Base-by-base conservation (phyloP, 2,113 vertebrate genomes). In the Chaenogobius annularis region DNA sequence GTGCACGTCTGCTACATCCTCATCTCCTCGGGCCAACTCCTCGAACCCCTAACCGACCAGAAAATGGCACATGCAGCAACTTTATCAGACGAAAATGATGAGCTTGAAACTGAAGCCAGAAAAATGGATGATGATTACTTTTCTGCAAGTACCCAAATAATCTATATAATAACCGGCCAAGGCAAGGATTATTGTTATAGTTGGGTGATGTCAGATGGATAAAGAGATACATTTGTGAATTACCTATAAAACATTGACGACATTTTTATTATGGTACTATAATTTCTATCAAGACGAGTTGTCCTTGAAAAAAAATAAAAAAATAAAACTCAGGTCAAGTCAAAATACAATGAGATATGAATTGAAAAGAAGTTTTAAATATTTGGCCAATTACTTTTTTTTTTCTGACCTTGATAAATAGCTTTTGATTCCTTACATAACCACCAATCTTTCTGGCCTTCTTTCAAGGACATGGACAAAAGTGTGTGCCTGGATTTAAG, bases 1-100 rank as follows among this genome's bases (percentile, higher is more conserved):
- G 77, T 86, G 79, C 84, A 89, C 90, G 89, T 89, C 86, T 89
- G 83, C 86, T 77, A 75, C 73, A 83, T 90, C 88, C 77, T 77
- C 77, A 72, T 79, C 83, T 85, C 81, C 81, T 79, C 73, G 64
- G 78, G 78, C 85, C 82, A 84, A 77, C 73, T 82, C 74, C 74
- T 85, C 62, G 61, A 82, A 82, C 83, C 81, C 75, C 80, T 71
- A 88, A 69, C 83, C 66, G 79, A 69, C 77, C 74, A 75, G 72
- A 70, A 74, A 79, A 74, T 66, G 83, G 77, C 78, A 69, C 75
- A 73, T 74, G 75, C 75, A 77, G 77, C 78, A 74, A 50, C 79
- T 85, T 85, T 75, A 80, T 70, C 83, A 68, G 69, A 58, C 78
- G 71, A 74, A 77, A 63, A 63, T 63, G 35, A 63, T 35, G 31